Evolutionary conservation across 2,888 invertebrate species (phyloP).

Genomic region (Trachelus stipa): DNA sequence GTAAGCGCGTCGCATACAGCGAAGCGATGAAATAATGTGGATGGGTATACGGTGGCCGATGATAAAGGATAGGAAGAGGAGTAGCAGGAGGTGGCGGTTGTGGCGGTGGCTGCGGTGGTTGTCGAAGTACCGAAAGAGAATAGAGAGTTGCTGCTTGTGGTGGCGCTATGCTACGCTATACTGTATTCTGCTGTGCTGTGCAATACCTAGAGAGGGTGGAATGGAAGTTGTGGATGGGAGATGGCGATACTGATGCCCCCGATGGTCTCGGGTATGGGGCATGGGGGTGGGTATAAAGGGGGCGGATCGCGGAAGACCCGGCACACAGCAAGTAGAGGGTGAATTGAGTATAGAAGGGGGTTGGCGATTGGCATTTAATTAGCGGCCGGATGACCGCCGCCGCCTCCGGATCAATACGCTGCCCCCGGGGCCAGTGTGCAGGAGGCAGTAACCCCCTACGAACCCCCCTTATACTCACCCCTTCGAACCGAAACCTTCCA

Average conservation of each 20-base stretch:
- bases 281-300: constrained; percentile 43
- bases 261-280: constrained; percentile 27
- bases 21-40: constrained; percentile 40
- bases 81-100: not conserved
- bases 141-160: not conserved
- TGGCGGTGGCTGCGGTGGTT: not conserved
- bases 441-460: constrained; percentile 58
- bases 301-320: constrained; percentile 50
- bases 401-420: constrained; percentile 66
- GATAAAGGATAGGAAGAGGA: not conserved
- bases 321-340: constrained; percentile 52
- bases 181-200: not conserved
- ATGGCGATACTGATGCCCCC: constrained; percentile 40
- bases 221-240: constrained; percentile 23
- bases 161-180: not conserved
- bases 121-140: not conserved
- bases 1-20: constrained; percentile 38
- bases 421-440: constrained; percentile 63
- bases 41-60: constrained; percentile 5
- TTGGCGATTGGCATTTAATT: constrained; percentile 67
- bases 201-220: not conserved
- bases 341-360: constrained; percentile 55
- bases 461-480: constrained; percentile 38
- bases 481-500: constrained; percentile 27
- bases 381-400: constrained; percentile 66